Percentiles rank a stretch among this genome's conserved stretches.
Evolutionary conservation across 2,888 invertebrate genomes (phyloP).

Genomic region (Tridacna gigas): DNA sequence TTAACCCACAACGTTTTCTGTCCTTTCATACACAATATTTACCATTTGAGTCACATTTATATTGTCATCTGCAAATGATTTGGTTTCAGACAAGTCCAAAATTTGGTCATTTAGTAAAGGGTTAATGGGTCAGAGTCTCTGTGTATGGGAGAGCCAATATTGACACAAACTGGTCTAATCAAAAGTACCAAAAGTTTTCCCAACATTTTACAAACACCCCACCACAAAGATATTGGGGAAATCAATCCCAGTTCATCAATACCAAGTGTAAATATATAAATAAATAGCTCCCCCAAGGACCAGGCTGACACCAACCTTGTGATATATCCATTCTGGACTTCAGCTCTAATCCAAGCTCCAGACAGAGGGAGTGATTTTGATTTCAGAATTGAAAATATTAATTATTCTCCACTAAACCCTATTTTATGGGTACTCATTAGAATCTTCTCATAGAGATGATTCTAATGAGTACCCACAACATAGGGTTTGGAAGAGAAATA

Average conservation of each 20-base stretch:
- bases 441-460: background rate
- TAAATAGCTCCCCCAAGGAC: background rate
- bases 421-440: background rate
- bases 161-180: constrained; percentile 13
- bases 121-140: too few species aligned
- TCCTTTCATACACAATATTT: too few species aligned
- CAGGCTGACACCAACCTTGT: background rate
- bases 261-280: constrained; percentile 6
- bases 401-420: background rate
- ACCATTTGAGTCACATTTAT: too few species aligned
- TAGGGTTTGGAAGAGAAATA: too few species aligned
- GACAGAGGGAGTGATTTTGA: background rate
- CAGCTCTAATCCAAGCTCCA: too few species aligned
- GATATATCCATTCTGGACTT: too few species aligned
- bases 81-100: too few species aligned
- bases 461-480: too few species aligned
- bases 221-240: background rate
- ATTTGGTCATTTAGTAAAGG: too few species aligned
- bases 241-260: constrained; percentile 8
- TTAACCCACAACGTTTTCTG: too few species aligned
- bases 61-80: too few species aligned
- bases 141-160: constrained; percentile 15
- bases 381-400: background rate
- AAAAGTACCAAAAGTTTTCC: constrained; percentile 4
- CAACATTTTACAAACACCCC: constrained; percentile 12